Conservation (phyloP, 30 jellyfish, hydroid and myxozoan genomes). For the Aurelia aurita region DNA sequence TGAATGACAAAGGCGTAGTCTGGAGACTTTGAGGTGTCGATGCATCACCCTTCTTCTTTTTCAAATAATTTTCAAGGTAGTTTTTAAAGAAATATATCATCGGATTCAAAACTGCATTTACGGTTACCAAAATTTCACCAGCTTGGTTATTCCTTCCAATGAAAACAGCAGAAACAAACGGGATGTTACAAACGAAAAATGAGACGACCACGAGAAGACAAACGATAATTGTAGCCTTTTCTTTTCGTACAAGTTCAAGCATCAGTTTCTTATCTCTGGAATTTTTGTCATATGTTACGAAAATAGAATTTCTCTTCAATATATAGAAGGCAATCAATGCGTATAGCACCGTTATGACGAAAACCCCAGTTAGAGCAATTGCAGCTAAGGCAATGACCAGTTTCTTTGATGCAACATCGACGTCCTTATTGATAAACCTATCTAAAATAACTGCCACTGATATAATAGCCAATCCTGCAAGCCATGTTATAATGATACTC, state of each 20-base stretch:
- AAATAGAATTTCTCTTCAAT: background rate
- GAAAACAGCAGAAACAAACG: background rate
- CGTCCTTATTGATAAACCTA: background rate
- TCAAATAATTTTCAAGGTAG: background rate
- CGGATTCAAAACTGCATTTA: background rate
- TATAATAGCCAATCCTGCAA: background rate
- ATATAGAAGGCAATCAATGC: too few species aligned
- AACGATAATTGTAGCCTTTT: background rate
- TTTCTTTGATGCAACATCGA: too few species aligned
- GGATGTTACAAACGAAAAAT: background rate
- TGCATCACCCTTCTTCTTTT: background rate
- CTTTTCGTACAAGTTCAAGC: background rate
- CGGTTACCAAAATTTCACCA: background rate
- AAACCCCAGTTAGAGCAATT: too few species aligned
- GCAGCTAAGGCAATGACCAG: too few species aligned
- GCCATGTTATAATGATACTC: background rate
- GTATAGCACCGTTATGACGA: too few species aligned
- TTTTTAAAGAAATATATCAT: background rate
- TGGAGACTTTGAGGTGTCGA: too few species aligned
- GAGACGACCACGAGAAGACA: background rate
- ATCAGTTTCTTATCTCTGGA: background rate
- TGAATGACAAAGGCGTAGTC: too few species aligned
- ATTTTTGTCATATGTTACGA: background rate
- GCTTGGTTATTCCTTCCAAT: background rate
- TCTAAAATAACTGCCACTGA: background rate